Evolutionary conservation across 2,888 invertebrate species (phyloP).

Genomic region (Achlya flavicornis): DNA sequence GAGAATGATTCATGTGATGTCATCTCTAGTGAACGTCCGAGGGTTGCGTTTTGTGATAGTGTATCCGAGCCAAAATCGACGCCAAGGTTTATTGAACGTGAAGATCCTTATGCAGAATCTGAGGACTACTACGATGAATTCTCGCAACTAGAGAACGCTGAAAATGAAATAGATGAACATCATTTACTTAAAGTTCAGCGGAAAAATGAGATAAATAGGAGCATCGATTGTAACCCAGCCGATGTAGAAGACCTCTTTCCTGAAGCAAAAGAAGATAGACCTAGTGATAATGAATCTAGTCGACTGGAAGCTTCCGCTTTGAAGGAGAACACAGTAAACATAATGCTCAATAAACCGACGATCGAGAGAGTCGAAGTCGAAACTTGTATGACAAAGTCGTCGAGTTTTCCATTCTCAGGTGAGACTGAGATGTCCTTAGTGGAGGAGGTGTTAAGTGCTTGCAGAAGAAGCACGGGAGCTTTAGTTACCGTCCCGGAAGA

Average conservation of each 20-base stretch:
- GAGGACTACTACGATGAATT: constrained; percentile 70
- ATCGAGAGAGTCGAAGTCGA: constrained; percentile 58
- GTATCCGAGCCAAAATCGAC: constrained; percentile 76
- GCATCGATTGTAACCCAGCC: constrained; percentile 58
- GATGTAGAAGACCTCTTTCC: constrained; percentile 52
- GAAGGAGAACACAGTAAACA: constrained; percentile 75
- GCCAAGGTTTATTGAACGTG: constrained; percentile 75
- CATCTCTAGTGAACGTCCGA: constrained; percentile 60
- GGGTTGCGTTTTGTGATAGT: constrained; percentile 67
- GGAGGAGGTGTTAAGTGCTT: constrained; percentile 75
- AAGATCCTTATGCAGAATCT: constrained; percentile 76
- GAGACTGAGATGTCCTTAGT: constrained; percentile 73
- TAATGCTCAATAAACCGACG: constrained; percentile 62
- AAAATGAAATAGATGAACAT: constrained; percentile 74
- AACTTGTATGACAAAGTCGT: constrained; percentile 62
- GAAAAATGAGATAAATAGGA: constrained; percentile 78
- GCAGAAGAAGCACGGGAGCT: constrained; percentile 72
- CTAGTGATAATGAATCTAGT: constrained; percentile 66
- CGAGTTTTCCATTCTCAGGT: constrained; percentile 65
- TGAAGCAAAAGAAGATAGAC: constrained; percentile 57
- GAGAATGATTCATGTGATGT: constrained; percentile 79
- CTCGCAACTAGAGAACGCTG: constrained; percentile 66
- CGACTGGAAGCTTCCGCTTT: constrained; percentile 67
- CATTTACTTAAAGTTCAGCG: constrained; percentile 74
- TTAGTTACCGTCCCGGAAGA: constrained; percentile 86